Evolutionary conservation across 2,888 invertebrate genomes (phyloP).

Genomic region (Panopea generosa): DNA sequence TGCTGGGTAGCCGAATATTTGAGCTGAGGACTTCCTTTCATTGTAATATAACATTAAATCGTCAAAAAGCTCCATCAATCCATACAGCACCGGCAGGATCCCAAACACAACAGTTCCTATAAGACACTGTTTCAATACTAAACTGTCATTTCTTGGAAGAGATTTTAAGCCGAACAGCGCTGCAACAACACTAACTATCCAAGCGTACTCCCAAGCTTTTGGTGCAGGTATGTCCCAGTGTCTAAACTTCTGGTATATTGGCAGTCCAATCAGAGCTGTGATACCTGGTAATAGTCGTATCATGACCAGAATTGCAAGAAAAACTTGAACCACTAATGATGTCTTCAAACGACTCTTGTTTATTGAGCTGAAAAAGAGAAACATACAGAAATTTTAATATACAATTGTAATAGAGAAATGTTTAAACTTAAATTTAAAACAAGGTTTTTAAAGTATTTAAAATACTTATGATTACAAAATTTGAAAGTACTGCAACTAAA

Average conservation of each 20-base stretch:
- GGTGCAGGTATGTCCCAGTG: conserved; percentile 94
- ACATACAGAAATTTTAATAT: too few relatives aligned
- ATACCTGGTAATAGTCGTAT: conserved; percentile 96
- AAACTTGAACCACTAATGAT: conserved; percentile 96
- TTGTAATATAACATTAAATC: conserved; percentile 93
- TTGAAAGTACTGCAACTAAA: too few relatives aligned
- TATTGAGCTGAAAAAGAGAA: conserved; percentile 91
- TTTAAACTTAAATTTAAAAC: too few relatives aligned
- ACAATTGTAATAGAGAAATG: too few relatives aligned
- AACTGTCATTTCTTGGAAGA: conserved; percentile 92
- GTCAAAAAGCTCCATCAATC: conserved; percentile 92
- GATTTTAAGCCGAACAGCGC: conserved; percentile 95
- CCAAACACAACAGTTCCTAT: conserved; percentile 91
- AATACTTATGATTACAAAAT: too few relatives aligned
- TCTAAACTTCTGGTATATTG: conserved; percentile 94
- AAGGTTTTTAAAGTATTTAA: too few relatives aligned
- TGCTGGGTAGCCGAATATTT: conserved; percentile 89
- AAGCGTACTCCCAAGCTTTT: conserved; percentile 96
- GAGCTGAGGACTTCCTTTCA: conserved; percentile 88
- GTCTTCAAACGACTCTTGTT: conserved; percentile 98
- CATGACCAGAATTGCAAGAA: conserved; percentile 95
- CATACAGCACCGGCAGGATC: conserved; percentile 93
- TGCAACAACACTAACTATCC: conserved; percentile 93
- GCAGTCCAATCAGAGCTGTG: conserved; percentile 96
- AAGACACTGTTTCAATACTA: conserved; percentile 86